These are phyloP conservation scores for Antechinus stuartii DNA, from an alignment of 2,113 vertebrate genomes.

Conservation along the genomic window DNA sequence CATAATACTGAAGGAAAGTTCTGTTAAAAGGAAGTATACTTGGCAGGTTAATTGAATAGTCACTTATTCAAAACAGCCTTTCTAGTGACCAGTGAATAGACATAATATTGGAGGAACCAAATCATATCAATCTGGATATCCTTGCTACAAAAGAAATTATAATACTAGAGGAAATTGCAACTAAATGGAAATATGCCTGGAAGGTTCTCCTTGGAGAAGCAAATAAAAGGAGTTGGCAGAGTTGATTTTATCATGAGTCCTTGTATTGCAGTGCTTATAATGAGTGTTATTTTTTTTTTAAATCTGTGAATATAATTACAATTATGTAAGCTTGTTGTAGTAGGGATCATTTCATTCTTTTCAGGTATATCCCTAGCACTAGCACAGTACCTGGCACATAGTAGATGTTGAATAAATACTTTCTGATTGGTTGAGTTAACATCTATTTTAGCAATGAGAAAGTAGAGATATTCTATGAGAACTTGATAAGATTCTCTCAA, in stretches of 20 bases:
- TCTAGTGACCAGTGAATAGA: background rate
- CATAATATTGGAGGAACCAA: background rate
- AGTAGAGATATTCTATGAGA: background rate
- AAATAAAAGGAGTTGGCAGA: background rate
- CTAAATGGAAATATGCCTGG: background rate
- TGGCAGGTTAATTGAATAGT: background rate
- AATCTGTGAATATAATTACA: background rate
- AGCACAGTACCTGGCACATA: background rate
- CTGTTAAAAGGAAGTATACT: background rate
- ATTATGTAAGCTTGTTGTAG: background rate
- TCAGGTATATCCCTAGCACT: background rate
- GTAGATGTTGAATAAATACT: background rate
- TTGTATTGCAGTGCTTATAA: background rate
- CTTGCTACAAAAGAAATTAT: background rate
- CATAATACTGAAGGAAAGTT: background rate
- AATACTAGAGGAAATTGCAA: background rate
- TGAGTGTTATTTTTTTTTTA: background rate
- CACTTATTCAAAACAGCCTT: background rate
- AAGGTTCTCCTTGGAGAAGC: conserved; percentile 2
- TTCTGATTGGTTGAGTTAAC: background rate
- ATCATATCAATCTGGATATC: background rate
- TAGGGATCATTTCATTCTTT: background rate
- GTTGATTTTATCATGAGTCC: background rate
- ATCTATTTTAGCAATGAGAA: background rate
- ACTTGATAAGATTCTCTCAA: background rate